Base-by-base conservation (phyloP, 92 coral and sea anemone genomes). In the Zoanthus sansibaricus region DNA sequence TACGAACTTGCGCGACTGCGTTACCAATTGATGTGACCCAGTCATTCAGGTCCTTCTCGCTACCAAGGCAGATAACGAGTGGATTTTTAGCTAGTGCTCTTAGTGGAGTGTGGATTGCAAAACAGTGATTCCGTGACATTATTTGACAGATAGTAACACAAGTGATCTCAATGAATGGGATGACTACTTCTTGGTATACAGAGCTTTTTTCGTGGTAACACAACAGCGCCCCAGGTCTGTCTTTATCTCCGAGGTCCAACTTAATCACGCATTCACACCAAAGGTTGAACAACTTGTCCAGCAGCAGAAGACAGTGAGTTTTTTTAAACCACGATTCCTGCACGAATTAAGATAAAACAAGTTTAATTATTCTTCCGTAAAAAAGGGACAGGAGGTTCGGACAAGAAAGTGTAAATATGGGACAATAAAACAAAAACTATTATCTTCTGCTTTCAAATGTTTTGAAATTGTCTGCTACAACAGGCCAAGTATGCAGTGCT, bases 291-390 rank as follows among this genome's bases (percentile, higher is more conserved):
- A 88, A 82, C 25, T 83, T 77, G 67, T 92, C 97, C 18, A 84
- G 16, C 10, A 95, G 83, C 55, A 96, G 79, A 79, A 88, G 91
- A 75, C 94, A 96, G 47, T 92, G 94, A 17, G 91, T 90, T 67
- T 94, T 95, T 89, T 96, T 95, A 37, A 92, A 96, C 99, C 99
- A 96, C 5, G 91, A 79, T 18, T 97, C 97, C 99, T 96, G 71
- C 9, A 83, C 49, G 42, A 16, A 8, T 30, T 2, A 69, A 69
- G 10, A 11, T 44, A 69, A 69, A 69, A 9, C 45, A 30, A 69
- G 3, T n/a, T 30, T 31, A 4, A 20, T 31, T 17, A 0, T 31
- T 20, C 30, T 62, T 17, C 1, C 9, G 20, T 58, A 58, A 6
- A 58, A 58, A 58, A 3, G 64, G 6, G 16, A 4, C 7, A 20